Conservation (phyloP, 2,797 vertebrate species). For the Pyrocephalus nanus region DNA sequence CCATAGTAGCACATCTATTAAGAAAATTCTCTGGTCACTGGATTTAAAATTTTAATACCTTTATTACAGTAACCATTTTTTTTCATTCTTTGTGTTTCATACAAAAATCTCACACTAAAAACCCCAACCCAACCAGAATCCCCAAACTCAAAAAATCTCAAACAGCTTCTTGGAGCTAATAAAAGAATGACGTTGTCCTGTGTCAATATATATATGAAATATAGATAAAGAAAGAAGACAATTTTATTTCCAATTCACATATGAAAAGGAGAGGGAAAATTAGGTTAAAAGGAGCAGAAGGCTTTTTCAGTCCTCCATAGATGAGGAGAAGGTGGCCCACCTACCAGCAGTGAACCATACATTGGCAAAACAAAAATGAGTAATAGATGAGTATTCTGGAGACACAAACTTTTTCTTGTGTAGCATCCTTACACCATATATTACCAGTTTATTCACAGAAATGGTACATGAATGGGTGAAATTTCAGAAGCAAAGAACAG, state of each 20-base stretch:
- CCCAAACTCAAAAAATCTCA: accelerated
- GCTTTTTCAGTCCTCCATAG: neutral
- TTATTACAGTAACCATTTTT: neutral
- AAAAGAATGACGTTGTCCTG: neutral
- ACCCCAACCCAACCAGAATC: accelerated
- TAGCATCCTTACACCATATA: neutral
- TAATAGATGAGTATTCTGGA: neutral
- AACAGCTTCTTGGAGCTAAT: neutral
- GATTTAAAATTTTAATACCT: neutral
- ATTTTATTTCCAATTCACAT: neutral
- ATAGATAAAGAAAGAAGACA: neutral
- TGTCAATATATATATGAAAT: too few relatives aligned
- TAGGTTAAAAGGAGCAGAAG: neutral
- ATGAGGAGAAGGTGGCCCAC: neutral
- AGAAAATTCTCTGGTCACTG: neutral
- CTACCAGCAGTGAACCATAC: neutral
- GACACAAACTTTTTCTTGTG: neutral
- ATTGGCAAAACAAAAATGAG: neutral
- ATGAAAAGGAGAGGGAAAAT: neutral
- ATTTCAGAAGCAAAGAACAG: neutral
- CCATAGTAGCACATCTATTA: neutral
- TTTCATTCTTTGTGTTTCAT: neutral
- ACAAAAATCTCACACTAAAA: neutral
- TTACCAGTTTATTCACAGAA: neutral
- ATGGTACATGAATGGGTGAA: neutral